Evolutionary conservation across 1,140 invertebrate species (phyloP).

Genomic region (Caenorhabditis briggsae): DNA sequence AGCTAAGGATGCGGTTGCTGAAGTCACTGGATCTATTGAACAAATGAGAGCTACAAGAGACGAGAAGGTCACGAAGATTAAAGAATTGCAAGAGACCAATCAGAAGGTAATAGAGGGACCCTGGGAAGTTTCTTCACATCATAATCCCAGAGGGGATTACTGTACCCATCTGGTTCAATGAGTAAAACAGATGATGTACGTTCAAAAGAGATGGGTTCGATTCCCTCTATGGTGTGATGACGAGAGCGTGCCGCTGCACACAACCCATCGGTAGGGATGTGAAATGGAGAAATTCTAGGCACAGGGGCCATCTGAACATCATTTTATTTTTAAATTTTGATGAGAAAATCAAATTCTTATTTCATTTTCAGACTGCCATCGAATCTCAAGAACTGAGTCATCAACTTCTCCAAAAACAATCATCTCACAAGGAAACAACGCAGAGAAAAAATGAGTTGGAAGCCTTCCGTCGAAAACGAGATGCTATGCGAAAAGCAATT

Average conservation of each 20-base stretch:
- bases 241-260: slow-evolving; percentile 24
- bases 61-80: slow-evolving; percentile 89
- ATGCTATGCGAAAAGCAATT: slow-evolving; percentile 36
- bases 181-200: background rate
- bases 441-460: slow-evolving; percentile 40
- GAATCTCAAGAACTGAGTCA: slow-evolving; percentile 60
- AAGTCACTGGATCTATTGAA: slow-evolving; percentile 94
- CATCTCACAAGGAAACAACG: slow-evolving; percentile 57
- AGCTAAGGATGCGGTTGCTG: slow-evolving; percentile 88
- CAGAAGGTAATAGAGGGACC: slow-evolving; percentile 68
- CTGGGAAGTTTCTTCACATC: too few species aligned
- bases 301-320: slow-evolving; percentile 8
- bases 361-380: slow-evolving; percentile 35
- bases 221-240: background rate
- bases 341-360: too few species aligned
- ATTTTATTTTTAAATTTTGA: background rate
- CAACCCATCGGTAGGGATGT: background rate
- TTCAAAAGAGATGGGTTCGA: background rate
- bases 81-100: slow-evolving; percentile 84
- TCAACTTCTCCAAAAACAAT: slow-evolving; percentile 63
- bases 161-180: background rate
- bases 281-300: slow-evolving; percentile 31
- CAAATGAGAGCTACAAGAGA: slow-evolving; percentile 90
- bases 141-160: too few species aligned
- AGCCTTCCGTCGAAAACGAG: background rate